Evolutionary conservation across 2,113 vertebrate species (phyloP).

Genomic region (Notechis scutatus): DNA sequence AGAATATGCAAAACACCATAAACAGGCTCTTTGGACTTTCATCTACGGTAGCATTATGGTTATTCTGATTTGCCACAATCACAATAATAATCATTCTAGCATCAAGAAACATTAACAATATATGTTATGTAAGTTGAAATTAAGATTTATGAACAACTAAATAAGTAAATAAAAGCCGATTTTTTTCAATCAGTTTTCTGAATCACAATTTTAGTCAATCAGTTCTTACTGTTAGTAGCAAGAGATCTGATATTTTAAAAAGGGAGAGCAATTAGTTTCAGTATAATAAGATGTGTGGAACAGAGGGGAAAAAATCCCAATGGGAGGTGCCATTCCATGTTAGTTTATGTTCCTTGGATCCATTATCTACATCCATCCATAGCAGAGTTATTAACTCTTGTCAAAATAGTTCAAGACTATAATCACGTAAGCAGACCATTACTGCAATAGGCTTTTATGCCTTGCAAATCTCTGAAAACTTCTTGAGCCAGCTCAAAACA

Average conservation of each 20-base stretch:
- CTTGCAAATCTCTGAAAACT: not conserved
- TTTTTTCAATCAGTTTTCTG: not conserved
- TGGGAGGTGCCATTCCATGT: not conserved
- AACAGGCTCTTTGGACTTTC: not conserved
- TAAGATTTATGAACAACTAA: not conserved
- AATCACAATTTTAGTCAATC: not conserved
- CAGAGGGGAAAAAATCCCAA: not conserved
- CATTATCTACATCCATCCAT: not conserved
- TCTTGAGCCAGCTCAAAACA: not conserved
- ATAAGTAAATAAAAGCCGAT: not conserved
- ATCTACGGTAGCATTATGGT: not conserved
- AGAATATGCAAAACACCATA: not conserved
- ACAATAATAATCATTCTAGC: not conserved
- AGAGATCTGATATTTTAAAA: not conserved
- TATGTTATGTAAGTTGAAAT: not conserved
- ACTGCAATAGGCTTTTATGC: not conserved
- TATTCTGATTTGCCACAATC: not conserved
- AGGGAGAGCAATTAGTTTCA: not conserved
- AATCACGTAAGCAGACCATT: not conserved
- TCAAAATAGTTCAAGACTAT: not conserved
- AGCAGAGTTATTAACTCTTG: not conserved
- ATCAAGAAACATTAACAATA: not conserved
- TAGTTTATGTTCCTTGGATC: not conserved
- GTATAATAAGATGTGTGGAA: not conserved
- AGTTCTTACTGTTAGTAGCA: not conserved